Conservation (phyloP, 2,797 vertebrate species). For the Cyclopterus lumpus region DNA sequence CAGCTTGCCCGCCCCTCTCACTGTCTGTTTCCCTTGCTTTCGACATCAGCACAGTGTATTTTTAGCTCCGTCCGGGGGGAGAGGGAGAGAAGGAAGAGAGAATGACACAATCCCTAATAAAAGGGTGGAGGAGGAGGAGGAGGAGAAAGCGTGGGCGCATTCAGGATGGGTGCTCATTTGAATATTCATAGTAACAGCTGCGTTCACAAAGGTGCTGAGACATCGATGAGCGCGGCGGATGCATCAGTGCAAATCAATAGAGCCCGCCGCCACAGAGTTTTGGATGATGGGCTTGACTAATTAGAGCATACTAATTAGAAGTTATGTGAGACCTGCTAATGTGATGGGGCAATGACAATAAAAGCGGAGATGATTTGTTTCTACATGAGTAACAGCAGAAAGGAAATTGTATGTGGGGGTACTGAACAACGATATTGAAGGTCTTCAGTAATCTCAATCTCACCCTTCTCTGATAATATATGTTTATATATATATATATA, state of each 20-base stretch:
- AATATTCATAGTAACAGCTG: constrained; percentile 73
- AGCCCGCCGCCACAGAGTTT: constrained; percentile 1
- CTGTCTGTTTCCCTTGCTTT: constrained; percentile 46
- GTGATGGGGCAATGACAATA: background rate
- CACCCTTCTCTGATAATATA: too few relatives aligned
- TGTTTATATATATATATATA: too few relatives aligned
- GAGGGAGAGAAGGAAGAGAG: constrained; percentile 10
- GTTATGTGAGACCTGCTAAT: constrained; percentile 20
- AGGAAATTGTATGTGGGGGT: background rate
- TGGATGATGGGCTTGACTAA: constrained; percentile 25
- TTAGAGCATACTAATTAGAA: constrained; percentile 44
- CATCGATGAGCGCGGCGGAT: background rate
- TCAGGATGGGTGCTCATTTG: constrained; percentile 56
- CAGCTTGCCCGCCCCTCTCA: constrained; percentile 12
- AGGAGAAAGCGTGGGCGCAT: constrained; percentile 50
- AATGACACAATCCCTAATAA: constrained; percentile 59
- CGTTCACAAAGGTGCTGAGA: constrained; percentile 49
- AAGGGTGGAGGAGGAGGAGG: constrained; percentile 34
- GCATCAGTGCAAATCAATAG: constrained; percentile 38
- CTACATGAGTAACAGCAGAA: constrained; percentile 9
- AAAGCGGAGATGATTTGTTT: constrained; percentile 7
- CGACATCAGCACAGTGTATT: constrained; percentile 69
- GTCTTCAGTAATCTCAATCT: background rate
- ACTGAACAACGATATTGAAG: background rate
- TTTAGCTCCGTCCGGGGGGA: constrained; percentile 68